phyloP scores from a whole-genome alignment of 1,140 invertebrate genomes.

The Drosophila subobscura region DNA sequence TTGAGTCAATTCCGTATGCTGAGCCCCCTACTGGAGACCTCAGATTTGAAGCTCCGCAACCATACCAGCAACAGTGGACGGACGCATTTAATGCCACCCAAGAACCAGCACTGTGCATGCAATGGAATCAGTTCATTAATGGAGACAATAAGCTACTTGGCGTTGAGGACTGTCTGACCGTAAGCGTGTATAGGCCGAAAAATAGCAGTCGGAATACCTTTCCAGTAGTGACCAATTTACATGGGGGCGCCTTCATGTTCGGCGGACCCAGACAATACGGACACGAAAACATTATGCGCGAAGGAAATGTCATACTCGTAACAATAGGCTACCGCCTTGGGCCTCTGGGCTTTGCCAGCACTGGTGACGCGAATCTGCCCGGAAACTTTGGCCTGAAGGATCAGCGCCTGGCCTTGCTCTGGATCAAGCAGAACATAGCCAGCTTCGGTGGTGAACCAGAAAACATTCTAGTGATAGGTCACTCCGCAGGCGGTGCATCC shows the following conservation, averaged over 20 bases:
- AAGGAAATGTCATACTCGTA: conserved; percentile 86
- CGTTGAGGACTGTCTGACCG: conserved; percentile 80
- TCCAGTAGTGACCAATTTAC: conserved; percentile 84
- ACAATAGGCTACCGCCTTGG: conserved; percentile 88
- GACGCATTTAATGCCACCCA: conserved; percentile 53
- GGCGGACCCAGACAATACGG: conserved; percentile 84
- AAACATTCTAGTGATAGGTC: conserved; percentile 85
- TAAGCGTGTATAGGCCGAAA: conserved; percentile 82
- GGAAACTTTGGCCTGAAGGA: conserved; percentile 88
- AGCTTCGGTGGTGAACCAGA: conserved; percentile 86
- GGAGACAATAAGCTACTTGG: conserved; percentile 52
- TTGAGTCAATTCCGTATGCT: conserved; percentile 84
- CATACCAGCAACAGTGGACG: conserved; percentile 38
- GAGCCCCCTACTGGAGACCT: conserved; percentile 83
- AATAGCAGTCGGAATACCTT: conserved; percentile 39
- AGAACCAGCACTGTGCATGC: conserved; percentile 45
- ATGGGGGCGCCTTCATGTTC: conserved; percentile 84
- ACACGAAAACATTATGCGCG: conserved; percentile 85
- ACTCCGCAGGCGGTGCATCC: conserved; percentile 86
- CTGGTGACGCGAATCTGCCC: conserved; percentile 85
- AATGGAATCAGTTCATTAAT: conserved; percentile 58
- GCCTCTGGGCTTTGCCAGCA: conserved; percentile 86
- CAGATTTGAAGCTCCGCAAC: conserved; percentile 70
- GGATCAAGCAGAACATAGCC: conserved; percentile 86
- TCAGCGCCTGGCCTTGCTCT: conserved; percentile 86